Evolutionary conservation across 1,140 invertebrate species (phyloP), one percentile per base, ranked within the genome.

Genomic region (Hyphantria cunea): DNA sequence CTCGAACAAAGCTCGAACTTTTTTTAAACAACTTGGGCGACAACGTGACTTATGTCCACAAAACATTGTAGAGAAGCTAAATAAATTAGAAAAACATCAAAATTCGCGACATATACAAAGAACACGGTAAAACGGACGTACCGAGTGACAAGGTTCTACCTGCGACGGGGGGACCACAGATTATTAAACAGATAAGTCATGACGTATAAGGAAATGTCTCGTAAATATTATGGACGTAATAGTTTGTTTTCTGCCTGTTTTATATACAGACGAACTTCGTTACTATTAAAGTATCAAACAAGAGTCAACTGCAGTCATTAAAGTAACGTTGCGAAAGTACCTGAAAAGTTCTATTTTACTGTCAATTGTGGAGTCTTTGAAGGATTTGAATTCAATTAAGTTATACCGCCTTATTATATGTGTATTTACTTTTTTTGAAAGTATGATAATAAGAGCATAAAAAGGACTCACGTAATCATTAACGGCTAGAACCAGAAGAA

Each of bases 11-110:
- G n/a, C n/a, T 9, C 41, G 12, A 44, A 44, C 12, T 13, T 12
- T 44, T 44, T 44, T 44, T 13, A 44, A n/a, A 44, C 11, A 44
- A 6, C 12, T 3, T 13, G 41, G 6, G 25, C 15, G 33, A 37
- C 45, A 48, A 34, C 15, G 13, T 45, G 25, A 45, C 41, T 54
- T 52, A 52, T 45, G 42, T 47, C 25, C 32, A 11, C 33, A 39
- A 31, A 49, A 48, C 33, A 58, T 58, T 13, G 39, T 42, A 25
- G 14, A 12, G 33, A 58, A 58, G 44, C 49, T 49, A 58, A 58
- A 58, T 49, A 48, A 58, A 58, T 58, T 58, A 58, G 45, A 39
- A 8, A 32, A 12, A 49, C 45, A 58, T 58, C 55, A 58, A 58
- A 17, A 58, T 49, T 58, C 55, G 48, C 32, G 45, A 39, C 55